phyloP scores from a whole-genome alignment of 2,797 vertebrate species.

The Rhinichthys osculus region DNA sequence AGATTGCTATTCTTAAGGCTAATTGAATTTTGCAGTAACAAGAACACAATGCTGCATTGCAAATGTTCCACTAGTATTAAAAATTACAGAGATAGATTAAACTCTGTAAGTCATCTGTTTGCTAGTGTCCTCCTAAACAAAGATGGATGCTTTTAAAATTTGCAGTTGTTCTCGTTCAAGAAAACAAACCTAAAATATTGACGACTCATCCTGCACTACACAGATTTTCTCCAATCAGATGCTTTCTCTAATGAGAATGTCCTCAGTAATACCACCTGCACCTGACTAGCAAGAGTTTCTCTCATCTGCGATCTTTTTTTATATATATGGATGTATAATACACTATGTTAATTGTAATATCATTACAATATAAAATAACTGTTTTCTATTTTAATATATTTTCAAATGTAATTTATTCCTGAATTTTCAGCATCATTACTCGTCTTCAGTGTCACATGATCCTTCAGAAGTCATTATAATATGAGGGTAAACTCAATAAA shows the following conservation, averaged over 20 bases:
- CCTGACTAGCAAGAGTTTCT: too few species aligned
- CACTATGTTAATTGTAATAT: too few species aligned
- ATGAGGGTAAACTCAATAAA: too few species aligned
- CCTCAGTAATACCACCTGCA: too few species aligned
- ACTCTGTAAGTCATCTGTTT: background rate
- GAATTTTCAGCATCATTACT: too few species aligned
- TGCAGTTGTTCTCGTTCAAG: background rate
- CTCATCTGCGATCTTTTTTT: too few species aligned
- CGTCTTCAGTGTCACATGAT: too few species aligned
- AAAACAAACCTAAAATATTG: background rate
- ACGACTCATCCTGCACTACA: background rate
- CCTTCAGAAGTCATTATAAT: too few species aligned
- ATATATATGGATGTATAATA: too few species aligned
- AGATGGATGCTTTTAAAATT: background rate
- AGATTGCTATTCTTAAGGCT: slow-evolving; percentile 42
- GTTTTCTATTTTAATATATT: too few species aligned
- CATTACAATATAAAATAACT: too few species aligned
- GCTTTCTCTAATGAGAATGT: background rate
- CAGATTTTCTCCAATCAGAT: background rate
- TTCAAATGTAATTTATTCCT: too few species aligned
- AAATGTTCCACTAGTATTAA: slow-evolving; percentile 4
- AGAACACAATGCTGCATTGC: slow-evolving; percentile 22
- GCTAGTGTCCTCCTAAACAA: background rate
- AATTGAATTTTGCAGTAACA: slow-evolving; percentile 32
- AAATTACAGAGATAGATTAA: background rate